These are phyloP conservation scores for Penelope pileata DNA, from an alignment of 2,113 vertebrate genomes.

Conservation along the genomic window DNA sequence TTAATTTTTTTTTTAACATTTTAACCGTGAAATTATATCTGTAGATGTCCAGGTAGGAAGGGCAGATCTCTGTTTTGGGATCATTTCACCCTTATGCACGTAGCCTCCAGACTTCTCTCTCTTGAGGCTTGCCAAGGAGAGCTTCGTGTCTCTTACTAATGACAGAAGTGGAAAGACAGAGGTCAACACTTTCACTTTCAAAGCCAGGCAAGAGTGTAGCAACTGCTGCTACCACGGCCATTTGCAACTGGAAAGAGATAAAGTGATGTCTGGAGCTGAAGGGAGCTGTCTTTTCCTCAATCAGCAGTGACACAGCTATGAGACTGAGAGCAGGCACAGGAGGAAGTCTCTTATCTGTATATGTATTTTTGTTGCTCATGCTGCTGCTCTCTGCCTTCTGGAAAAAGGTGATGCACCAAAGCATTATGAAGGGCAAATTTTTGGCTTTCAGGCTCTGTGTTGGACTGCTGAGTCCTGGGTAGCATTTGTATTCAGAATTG, in stretches of 20 bases:
- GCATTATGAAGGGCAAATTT: rapidly evolving
- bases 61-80: neutral
- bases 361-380: neutral
- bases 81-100: neutral
- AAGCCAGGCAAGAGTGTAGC: neutral
- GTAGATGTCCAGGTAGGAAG: neutral
- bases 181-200: rapidly evolving
- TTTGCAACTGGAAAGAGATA: neutral
- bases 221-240: neutral
- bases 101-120: neutral
- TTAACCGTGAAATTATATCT: neutral
- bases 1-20: neutral
- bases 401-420: neutral
- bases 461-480: neutral
- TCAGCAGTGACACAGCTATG: neutral
- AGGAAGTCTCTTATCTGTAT: neutral
- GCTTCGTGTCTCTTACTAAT: neutral
- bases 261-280: neutral
- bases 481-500: neutral
- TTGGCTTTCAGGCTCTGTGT: neutral
- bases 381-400: neutral
- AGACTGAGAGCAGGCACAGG: neutral
- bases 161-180: neutral
- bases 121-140: neutral
- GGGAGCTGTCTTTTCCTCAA: neutral